These are phyloP conservation scores for Cricetomys ansorgei DNA, from an alignment of 2,113 vertebrate genomes.

Conservation along the genomic window DNA sequence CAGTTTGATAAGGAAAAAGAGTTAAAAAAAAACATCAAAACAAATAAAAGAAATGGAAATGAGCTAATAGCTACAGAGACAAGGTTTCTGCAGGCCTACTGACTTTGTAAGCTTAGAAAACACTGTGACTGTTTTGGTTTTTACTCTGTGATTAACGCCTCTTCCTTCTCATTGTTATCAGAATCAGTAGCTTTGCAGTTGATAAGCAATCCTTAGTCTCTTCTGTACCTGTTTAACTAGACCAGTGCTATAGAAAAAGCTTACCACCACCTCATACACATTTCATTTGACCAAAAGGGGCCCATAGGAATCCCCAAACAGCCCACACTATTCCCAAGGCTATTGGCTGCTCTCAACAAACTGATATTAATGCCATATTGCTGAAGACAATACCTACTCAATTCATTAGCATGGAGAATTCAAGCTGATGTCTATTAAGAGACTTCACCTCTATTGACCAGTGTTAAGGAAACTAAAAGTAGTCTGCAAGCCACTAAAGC, in stretches of 20 bases:
- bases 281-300: not conserved
- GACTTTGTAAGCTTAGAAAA: not conserved
- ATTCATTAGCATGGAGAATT: not conserved
- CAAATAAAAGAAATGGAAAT: not conserved
- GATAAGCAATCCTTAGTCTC: not conserved
- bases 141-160: not conserved
- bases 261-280: not conserved
- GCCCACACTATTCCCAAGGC: not conserved
- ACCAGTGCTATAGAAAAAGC: not conserved
- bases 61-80: not conserved
- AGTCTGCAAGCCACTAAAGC: not conserved
- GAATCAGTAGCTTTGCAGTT: not conserved
- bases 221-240: not conserved
- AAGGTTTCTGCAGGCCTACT: not conserved
- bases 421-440: not conserved
- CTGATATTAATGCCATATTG: not conserved
- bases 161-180: not conserved
- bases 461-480: not conserved
- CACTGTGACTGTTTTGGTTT: not conserved
- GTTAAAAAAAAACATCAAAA: conserved; percentile 26
- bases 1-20: not conserved
- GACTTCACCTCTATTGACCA: not conserved
- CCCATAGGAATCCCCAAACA: not conserved
- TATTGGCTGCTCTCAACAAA: not conserved
- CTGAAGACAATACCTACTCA: not conserved